phyloP scores from a whole-genome alignment of 2,797 vertebrate genomes.

The Ibycter americanus region DNA sequence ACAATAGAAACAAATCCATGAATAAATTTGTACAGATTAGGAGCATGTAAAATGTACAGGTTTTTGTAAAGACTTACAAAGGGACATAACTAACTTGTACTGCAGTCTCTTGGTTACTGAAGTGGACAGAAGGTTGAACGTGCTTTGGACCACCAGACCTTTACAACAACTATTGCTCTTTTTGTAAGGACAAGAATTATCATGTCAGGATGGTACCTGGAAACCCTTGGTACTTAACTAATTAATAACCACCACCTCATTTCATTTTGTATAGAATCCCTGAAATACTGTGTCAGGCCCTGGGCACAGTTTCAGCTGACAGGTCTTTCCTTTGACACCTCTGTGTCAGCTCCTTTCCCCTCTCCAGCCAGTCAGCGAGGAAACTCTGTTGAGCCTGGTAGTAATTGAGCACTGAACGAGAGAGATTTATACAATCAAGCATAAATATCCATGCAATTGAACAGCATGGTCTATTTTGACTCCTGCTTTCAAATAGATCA shows the following conservation, averaged over 20 bases:
- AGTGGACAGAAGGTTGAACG: neutral
- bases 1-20: neutral
- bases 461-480: neutral
- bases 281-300: neutral
- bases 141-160: neutral
- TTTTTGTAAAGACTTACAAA: neutral
- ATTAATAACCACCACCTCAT: neutral
- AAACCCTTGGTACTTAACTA: neutral
- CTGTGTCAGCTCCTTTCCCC: neutral
- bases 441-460: neutral
- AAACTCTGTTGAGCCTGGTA: neutral
- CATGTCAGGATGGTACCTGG: neutral
- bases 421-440: neutral
- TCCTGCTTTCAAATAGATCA: neutral
- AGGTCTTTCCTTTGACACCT: neutral
- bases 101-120: neutral
- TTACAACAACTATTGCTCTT: neutral
- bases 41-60: neutral
- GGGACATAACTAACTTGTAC: neutral
- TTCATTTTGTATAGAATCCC: neutral
- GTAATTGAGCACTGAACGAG: neutral
- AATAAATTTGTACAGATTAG: neutral
- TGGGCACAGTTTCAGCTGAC: neutral
- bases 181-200: neutral
- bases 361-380: neutral